A percentile compares a stretch with the other conserved stretches of the same genome.
Evolutionary conservation across 2,113 vertebrate species (phyloP).

Genomic region (Salminus brasiliensis): DNA sequence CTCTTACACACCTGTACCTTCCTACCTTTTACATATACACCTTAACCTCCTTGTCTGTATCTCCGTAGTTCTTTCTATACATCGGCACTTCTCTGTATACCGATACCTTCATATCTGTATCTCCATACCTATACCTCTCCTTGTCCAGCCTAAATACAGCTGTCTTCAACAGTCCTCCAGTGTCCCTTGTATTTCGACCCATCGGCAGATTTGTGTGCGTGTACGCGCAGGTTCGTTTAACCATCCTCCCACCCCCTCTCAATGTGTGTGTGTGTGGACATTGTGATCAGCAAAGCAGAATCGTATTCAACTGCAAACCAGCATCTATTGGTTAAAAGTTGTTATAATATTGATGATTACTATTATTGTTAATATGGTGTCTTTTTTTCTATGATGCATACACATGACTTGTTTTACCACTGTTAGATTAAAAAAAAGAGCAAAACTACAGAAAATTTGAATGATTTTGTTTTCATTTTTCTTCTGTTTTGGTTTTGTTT

Average conservation of each 20-base stretch:
- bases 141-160: conserved; percentile 15
- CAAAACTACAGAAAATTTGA: conserved; percentile 37
- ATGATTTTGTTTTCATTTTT: conserved; percentile 9
- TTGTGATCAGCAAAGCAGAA: conserved; percentile 69
- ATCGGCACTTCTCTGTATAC: no score
- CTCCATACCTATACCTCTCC: background rate
- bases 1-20: background rate
- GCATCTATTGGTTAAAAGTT: conserved; percentile 66
- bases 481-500: conserved; percentile 48
- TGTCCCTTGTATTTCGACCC: conserved; percentile 8
- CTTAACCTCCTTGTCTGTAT: background rate
- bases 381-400: conserved; percentile 61
- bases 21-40: background rate
- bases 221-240: background rate
- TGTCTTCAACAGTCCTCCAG: background rate
- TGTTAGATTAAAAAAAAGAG: conserved; percentile 48
- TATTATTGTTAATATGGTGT: conserved; percentile 74
- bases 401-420: conserved; percentile 61
- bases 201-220: conserved; percentile 12
- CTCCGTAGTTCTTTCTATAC: background rate
- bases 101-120: background rate
- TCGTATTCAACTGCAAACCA: conserved; percentile 68
- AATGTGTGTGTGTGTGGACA: conserved; percentile 57
- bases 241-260: no score
- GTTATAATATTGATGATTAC: conserved; percentile 69